phyloP scores from a whole-genome alignment of 1,140 invertebrate species.

The Heliconius melpomene region DNA sequence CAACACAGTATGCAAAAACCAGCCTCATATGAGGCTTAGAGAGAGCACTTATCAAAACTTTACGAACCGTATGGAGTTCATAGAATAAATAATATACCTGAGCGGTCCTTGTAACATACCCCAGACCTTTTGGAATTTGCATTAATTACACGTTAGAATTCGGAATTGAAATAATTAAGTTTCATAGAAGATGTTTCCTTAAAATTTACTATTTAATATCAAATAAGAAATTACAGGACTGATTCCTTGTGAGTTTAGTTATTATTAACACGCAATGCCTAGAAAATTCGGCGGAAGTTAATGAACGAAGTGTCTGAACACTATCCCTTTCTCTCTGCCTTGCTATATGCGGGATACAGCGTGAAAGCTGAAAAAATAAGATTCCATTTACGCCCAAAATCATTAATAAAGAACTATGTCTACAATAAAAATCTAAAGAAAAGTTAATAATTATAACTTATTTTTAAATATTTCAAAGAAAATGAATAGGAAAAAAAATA shows the following conservation, averaged over 20 bases:
- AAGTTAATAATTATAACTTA: background rate
- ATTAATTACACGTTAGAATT: conserved; percentile 64
- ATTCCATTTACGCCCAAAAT: too few species aligned
- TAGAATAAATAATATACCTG: conserved; percentile 60
- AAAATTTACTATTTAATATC: background rate
- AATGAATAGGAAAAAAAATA: background rate
- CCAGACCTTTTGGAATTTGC: conserved; percentile 60
- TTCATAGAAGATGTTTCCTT: conserved; percentile 30
- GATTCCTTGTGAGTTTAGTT: too few species aligned
- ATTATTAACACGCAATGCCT: too few species aligned
- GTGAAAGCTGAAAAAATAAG: too few species aligned
- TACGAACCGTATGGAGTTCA: conserved; percentile 32
- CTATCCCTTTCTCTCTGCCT: too few species aligned
- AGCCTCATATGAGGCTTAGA: conserved; percentile 8
- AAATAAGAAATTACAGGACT: background rate
- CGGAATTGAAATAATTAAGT: conserved; percentile 58
- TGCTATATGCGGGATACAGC: too few species aligned
- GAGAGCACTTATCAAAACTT: conserved; percentile 31
- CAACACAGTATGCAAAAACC: conserved; percentile 8
- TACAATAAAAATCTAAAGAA: background rate
- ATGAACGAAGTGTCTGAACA: too few species aligned
- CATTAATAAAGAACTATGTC: too few species aligned
- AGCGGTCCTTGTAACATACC: conserved; percentile 47
- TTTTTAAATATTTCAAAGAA: background rate
- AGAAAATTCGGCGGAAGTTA: too few species aligned